Conservation (phyloP, 2,797 vertebrate genomes). For the Avahi laniger region DNA sequence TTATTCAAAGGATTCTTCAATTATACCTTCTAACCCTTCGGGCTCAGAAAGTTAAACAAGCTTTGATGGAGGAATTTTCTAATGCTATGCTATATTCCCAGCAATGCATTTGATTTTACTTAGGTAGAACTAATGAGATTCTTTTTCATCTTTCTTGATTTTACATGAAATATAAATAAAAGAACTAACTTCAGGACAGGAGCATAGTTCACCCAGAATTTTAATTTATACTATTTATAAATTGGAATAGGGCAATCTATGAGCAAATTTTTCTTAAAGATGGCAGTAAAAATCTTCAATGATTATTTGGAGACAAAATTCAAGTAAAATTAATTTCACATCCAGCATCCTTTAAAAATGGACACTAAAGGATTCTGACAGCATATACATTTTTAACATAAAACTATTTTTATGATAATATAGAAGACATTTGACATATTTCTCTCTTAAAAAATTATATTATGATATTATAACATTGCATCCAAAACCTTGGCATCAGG, state of each 20-base stretch:
- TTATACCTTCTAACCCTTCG: background rate
- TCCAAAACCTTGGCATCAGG: background rate
- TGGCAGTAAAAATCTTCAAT: background rate
- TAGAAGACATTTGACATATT: background rate
- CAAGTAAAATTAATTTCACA: background rate
- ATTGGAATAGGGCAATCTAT: background rate
- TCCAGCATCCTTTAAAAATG: background rate
- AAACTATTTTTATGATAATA: background rate
- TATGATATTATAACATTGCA: background rate
- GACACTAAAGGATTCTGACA: background rate
- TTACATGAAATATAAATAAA: background rate
- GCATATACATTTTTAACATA: background rate
- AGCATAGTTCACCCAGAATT: background rate
- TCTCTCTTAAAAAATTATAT: background rate
- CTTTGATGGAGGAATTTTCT: background rate
- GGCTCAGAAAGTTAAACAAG: background rate
- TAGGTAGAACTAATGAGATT: background rate
- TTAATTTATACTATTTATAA: background rate
- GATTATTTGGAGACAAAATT: background rate
- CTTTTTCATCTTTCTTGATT: background rate
- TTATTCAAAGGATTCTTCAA: background rate
- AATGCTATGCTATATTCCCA: background rate
- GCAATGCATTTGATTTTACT: background rate
- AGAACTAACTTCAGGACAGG: background rate
- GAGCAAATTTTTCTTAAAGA: background rate